Evolutionary conservation across 1,140 invertebrate species (phyloP).

Genomic region (Drosophila micromelanica): DNA sequence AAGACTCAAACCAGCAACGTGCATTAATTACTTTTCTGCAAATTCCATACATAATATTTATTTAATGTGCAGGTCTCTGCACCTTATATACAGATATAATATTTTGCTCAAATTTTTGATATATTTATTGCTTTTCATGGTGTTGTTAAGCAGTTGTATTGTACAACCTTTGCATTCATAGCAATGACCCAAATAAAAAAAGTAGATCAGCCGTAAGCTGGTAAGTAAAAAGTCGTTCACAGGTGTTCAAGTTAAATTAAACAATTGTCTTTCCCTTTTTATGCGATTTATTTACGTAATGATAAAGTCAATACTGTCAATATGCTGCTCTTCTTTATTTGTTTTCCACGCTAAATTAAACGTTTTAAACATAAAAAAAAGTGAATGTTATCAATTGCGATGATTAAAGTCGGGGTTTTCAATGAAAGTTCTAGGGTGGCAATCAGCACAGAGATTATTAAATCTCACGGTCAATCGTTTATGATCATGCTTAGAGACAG

Average conservation of each 20-base stretch:
- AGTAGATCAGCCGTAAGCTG: constrained; percentile 1
- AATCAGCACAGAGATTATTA: neutral
- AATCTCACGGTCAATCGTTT: constrained; percentile 10
- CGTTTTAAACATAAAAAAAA: constrained; percentile 17
- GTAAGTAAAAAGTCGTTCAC: constrained; percentile 7
- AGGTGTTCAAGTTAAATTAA: constrained; percentile 24
- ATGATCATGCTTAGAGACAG: neutral
- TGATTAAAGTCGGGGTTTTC: constrained; percentile 27
- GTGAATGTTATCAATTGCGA: constrained; percentile 16
- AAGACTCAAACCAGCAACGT: constrained; percentile 14
- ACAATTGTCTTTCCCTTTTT: constrained; percentile 1
- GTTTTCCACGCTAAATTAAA: neutral
- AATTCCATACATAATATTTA: neutral
- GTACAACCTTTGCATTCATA: neutral
- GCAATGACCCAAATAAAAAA: constrained; percentile 13
- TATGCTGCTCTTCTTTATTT: constrained; percentile 17
- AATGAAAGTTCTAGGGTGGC: constrained; percentile 7
- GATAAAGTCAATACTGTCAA: constrained; percentile 20
- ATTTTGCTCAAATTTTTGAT: neutral
- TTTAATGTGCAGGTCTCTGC: neutral
- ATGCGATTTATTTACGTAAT: constrained; percentile 1
- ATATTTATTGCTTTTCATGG: neutral
- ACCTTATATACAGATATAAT: neutral
- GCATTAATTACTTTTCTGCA: neutral
- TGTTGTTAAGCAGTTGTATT: neutral